Conservation (phyloP, 35 echinoderm and acorn worm genomes). For the Ptychodera flava region DNA sequence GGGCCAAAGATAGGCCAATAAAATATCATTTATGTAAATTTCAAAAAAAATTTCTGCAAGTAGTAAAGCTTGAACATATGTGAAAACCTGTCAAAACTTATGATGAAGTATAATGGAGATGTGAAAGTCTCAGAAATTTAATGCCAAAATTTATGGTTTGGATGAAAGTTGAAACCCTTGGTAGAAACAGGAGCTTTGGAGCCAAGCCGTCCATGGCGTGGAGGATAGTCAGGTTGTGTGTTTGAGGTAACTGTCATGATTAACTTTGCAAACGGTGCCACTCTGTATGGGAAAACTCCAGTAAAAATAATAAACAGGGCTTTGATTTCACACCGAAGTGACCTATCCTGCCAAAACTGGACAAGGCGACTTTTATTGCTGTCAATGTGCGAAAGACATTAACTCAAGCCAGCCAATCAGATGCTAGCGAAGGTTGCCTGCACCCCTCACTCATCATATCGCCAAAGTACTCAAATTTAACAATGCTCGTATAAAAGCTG, state of each 20-base stretch:
- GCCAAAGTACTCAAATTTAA: too few species aligned
- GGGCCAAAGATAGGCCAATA: too few species aligned
- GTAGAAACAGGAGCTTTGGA: neutral
- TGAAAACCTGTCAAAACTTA: too few species aligned
- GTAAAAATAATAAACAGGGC: neutral
- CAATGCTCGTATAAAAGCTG: too few species aligned
- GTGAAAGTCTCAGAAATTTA: neutral
- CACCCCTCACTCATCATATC: too few species aligned
- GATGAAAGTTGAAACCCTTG: neutral
- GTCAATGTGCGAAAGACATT: too few species aligned
- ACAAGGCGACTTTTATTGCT: neutral
- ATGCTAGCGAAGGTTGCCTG: too few species aligned
- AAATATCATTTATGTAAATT: too few species aligned
- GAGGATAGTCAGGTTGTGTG: neutral
- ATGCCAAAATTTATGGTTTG: neutral
- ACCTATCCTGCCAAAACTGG: neutral
- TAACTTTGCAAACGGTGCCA: neutral
- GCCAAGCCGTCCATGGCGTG: neutral
- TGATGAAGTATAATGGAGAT: too few species aligned
- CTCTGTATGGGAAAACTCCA: neutral
- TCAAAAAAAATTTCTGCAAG: too few species aligned
- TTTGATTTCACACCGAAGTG: neutral
- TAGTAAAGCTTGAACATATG: too few species aligned
- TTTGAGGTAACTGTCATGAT: neutral
- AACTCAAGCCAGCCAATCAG: too few species aligned